Evolutionary conservation across 30 jellyfish, hydroid and myxozoan species (phyloP), one percentile per base, ranked within the genome.

Genomic region (Cassiopea andromeda): DNA sequence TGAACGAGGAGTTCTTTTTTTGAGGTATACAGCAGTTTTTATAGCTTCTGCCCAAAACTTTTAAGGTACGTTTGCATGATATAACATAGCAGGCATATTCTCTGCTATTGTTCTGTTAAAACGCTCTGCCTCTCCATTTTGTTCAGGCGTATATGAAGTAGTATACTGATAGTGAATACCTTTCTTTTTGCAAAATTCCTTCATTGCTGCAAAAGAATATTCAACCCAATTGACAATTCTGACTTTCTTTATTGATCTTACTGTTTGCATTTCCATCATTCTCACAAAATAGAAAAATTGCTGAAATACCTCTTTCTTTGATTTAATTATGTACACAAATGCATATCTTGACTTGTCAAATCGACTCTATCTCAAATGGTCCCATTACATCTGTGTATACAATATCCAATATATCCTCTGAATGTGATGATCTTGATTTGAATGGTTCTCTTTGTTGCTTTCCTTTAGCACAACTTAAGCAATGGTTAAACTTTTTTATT

Each of bases 351-450:
- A 84, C 73, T 86, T 60, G 73, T 86, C 94, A 67, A 49, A 86
- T 50, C 58, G 94, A 82, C 45, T 60, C 38, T 7, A 74, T 83
- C 43, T 74, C 89, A 46, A 76, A 46, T 38, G 93, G 90, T 18
- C 92, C 91, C 69, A 67, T 45, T 18, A 86, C 91, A 86, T 86
- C 91, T 74, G 83, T 86, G 82, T 86, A 91, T 14, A 86, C 78
- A 15, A 86, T 44, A 19, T 68, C 91, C 10, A 82, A 47, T 9
- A 82, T 9, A 5, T 82, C 91, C 12, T 44, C 19, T 82, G 70
- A 27, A 66, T 70, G 60, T 69, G 91, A 82, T 7, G 16, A 60
- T 44, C 91, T 82, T 44, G 19, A 17, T 60, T 48, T 85, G 48
- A 82, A 82, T 46, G 68, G 81, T 27, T 60, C 54, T 10, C 94